Conservation (phyloP, 2,888 invertebrate genomes). For the Eugnorisma glareosa region DNA sequence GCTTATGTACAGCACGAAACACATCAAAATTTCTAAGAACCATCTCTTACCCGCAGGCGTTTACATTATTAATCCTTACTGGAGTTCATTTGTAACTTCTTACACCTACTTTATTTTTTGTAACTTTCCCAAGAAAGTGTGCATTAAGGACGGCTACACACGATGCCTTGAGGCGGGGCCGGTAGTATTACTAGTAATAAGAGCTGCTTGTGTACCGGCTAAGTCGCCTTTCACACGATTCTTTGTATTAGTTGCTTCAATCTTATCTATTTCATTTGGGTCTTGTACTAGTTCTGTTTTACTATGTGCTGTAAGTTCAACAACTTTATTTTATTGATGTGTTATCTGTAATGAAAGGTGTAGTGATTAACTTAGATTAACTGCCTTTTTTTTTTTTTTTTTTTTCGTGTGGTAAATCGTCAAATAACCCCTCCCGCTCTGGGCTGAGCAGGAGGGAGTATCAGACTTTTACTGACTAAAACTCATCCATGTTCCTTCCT, state of each 20-base stretch:
- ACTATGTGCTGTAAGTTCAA: conserved; percentile 16
- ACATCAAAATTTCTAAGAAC: conserved; percentile 52
- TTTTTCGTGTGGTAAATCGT: too few relatives aligned
- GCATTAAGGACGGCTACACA: conserved; percentile 66
- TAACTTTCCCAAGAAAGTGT: conserved; percentile 70
- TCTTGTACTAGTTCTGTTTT: conserved; percentile 38
- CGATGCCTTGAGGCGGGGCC: conserved; percentile 65
- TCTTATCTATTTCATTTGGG: conserved; percentile 48
- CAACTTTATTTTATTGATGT: conserved; percentile 7
- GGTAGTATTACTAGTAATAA: conserved; percentile 59
- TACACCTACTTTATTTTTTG: conserved; percentile 65
- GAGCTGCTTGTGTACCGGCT: conserved; percentile 40
- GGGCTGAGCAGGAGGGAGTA: too few relatives aligned
- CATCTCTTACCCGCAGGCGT: conserved; percentile 44
- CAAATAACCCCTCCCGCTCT: too few relatives aligned
- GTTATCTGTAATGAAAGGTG: background rate
- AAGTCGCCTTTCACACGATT: conserved; percentile 52
- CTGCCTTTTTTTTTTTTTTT: too few relatives aligned
- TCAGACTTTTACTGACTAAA: too few relatives aligned
- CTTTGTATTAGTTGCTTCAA: conserved; percentile 37
- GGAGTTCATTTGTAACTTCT: conserved; percentile 55
- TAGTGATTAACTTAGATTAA: background rate
- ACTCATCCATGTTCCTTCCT: too few relatives aligned
- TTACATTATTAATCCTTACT: conserved; percentile 60
- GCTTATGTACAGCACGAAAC: conserved; percentile 20